Base-by-base conservation (phyloP, 2,888 invertebrate species). In the Argyresthia goedartella region DNA sequence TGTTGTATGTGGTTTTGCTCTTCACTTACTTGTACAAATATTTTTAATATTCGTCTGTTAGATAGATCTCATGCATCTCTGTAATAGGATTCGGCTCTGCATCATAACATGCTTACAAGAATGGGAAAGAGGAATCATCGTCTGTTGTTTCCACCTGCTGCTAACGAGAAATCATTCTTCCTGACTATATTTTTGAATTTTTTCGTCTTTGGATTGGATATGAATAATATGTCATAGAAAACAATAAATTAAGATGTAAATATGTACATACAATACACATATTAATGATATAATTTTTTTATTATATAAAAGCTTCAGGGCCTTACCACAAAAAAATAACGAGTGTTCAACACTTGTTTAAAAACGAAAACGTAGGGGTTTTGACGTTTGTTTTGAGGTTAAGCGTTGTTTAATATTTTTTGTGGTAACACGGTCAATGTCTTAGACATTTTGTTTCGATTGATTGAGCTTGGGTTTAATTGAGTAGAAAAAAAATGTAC, bases 181-280 rank as follows among this genome's bases (percentile, higher is more conserved):
- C 60, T 67, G 61, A 52, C 58, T 60, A 60, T 69, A 65, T 56
- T 65, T 73, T 73, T 64, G 69, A 67, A 46, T n/a, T 11, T 10
- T 48, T 36, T 48, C 48, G 16, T 41, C 25, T 25, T 25, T 25
- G 25, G 25, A 25, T 25, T 25, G 25, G 25, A 25, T 25, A 25
- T 25, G 25, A 25, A 25, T 25, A 4, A 25, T 25, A 25, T 25
- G 25, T 6, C 6, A 25, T 25, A 25, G 25, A 50, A 53, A 66
- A 71, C 51, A 33, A 33, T 41, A 51, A 67, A 65, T 70, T 77
- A 80, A 80, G 78, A 76, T 84, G 84, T 84, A 84, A 82, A 85
- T 84, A 85, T 85, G 84, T 85, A 85, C 69, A 84, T 82, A 84
- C 69, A 76, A 84, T 82, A 84, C 69, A 76, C 71, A 69, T n/a